Conservation (phyloP, 1,140 invertebrate species). For the Hermatobates lingyangjiaoensis region DNA sequence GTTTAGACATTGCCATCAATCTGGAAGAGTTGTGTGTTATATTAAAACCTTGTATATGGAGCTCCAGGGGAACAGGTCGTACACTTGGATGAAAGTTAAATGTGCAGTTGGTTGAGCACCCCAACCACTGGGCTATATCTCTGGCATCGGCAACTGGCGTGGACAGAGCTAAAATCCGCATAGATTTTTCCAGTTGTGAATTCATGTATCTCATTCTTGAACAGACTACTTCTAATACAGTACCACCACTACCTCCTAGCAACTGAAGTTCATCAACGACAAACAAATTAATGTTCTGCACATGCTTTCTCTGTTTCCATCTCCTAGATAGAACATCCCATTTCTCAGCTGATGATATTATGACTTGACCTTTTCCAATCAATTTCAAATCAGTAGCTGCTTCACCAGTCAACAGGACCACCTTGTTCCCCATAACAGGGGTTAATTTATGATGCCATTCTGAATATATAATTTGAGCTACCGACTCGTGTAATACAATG, state of each 20-base stretch:
- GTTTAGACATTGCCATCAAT: constrained; percentile 91
- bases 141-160: constrained; percentile 86
- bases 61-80: constrained; percentile 78
- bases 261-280: constrained; percentile 92
- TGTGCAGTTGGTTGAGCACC: constrained; percentile 73
- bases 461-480: constrained; percentile 77
- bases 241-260: constrained; percentile 72
- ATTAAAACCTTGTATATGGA: constrained; percentile 94
- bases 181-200: constrained; percentile 81
- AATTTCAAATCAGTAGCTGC: constrained; percentile 92
- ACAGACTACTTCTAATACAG: constrained; percentile 91
- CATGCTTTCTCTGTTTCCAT: constrained; percentile 97
- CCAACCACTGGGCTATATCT: constrained; percentile 93
- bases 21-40: constrained; percentile 92
- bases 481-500: constrained; percentile 73
- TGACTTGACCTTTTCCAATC: constrained; percentile 77
- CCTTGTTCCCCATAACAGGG: constrained; percentile 58
- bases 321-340: constrained; percentile 96
- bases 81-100: constrained; percentile 99
- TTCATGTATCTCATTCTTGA: constrained; percentile 95
- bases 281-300: constrained; percentile 91
- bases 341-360: constrained; percentile 92
- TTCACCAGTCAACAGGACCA: constrained; percentile 91
- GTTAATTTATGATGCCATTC: constrained; percentile 87
- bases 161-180: constrained; percentile 88